Percentiles rank a stretch among this genome's conserved stretches.
These are phyloP conservation scores for Crocuta crocuta DNA, from an alignment of 2,113 vertebrate species.

Conservation along the genomic window DNA sequence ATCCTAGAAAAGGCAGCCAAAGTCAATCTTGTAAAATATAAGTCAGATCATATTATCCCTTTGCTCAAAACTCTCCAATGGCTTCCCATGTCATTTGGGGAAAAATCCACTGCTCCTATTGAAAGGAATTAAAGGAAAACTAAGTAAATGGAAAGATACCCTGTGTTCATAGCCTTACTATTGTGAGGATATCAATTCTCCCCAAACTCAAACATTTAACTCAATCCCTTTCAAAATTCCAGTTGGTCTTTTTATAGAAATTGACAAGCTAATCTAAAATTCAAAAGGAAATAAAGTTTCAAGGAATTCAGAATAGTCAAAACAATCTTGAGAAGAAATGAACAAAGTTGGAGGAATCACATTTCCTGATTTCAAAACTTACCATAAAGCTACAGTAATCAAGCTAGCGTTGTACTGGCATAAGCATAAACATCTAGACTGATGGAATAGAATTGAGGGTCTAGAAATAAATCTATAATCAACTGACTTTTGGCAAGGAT, in stretches of 20 bases:
- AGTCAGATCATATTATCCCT: background rate
- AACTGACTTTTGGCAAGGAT: background rate
- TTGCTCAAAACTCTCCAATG: background rate
- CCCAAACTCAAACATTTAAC: background rate
- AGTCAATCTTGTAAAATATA: background rate
- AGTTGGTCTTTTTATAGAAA: background rate
- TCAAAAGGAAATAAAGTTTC: background rate
- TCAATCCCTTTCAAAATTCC: background rate
- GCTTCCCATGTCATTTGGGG: background rate
- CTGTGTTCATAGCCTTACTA: background rate
- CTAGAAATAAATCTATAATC: background rate
- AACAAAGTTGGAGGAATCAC: background rate
- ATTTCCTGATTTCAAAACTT: background rate
- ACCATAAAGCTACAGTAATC: background rate
- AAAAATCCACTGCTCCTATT: background rate
- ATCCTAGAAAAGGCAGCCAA: constrained; percentile 1
- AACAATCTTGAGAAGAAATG: background rate
- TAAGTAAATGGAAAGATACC: background rate
- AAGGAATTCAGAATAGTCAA: background rate
- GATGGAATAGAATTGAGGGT: background rate
- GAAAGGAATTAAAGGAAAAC: background rate
- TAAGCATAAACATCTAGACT: background rate
- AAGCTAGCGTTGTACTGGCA: background rate
- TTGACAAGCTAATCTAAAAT: background rate
- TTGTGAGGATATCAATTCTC: background rate